A percentile compares a stretch with the other conserved stretches of the same genome.
Conservation (phyloP, 2,888 invertebrate genomes). For the Machimus atricapillus region DNA sequence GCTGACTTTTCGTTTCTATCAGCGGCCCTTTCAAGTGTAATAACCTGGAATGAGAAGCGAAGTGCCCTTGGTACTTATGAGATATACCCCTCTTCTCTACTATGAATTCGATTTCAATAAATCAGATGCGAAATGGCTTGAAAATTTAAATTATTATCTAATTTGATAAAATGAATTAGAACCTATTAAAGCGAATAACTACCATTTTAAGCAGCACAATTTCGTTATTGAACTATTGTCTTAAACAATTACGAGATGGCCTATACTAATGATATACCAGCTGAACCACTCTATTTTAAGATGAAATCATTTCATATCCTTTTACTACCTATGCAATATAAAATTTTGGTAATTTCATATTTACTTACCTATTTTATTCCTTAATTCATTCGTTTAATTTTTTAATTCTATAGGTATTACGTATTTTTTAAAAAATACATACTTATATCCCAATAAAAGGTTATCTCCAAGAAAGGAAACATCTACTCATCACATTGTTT, state of each 20-base stretch:
- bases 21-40: not conserved
- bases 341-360: no score
- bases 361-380: no score
- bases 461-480: no score
- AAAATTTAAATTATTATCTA: not conserved
- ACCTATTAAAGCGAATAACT: not conserved
- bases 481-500: no score
- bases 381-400: no score
- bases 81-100: not conserved
- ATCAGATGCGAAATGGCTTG: not conserved
- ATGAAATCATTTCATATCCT: not conserved
- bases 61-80: not conserved
- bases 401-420: no score
- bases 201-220: not conserved
- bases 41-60: conserved; percentile 13
- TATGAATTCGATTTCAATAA: not conserved
- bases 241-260: not conserved
- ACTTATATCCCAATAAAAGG: no score
- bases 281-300: not conserved
- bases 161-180: not conserved
- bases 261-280: not conserved
- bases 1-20: conserved; percentile 9
- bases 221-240: not conserved
- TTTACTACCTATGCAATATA: not conserved
- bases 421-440: no score